These are phyloP conservation scores for Pelusios castaneus DNA, from an alignment of 2,113 vertebrate genomes.

Conservation along the genomic window DNA sequence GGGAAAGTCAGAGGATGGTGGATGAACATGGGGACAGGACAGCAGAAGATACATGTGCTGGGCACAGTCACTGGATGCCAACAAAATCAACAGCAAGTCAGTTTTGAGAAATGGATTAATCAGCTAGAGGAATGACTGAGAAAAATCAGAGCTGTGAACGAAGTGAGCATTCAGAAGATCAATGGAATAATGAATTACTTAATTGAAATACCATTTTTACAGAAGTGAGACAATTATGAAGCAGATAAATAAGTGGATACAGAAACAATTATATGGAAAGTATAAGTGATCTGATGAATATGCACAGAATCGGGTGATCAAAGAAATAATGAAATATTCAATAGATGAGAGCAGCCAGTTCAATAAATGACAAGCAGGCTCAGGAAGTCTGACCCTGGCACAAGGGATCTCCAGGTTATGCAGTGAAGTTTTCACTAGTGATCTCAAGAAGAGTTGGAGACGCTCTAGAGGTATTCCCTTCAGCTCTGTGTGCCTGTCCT, in stretches of 20 bases:
- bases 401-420: neutral
- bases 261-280: neutral
- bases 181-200: neutral
- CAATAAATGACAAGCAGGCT: neutral
- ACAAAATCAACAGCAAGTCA: neutral
- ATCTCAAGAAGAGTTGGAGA: neutral
- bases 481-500: neutral
- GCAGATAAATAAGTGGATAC: neutral
- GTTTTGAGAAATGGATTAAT: neutral
- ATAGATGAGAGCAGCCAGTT: neutral
- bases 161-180: neutral
- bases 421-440: neutral
- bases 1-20: neutral
- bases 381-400: neutral
- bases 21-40: neutral
- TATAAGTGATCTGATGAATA: neutral
- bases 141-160: neutral
- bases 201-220: neutral
- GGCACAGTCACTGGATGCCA: neutral
- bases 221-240: neutral
- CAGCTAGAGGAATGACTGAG: neutral
- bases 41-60: neutral
- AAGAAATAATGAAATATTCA: neutral
- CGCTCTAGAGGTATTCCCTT: neutral
- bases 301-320: neutral